phyloP scores from a whole-genome alignment of 2,888 invertebrate species.

The Dicyrtoma fusca region DNA sequence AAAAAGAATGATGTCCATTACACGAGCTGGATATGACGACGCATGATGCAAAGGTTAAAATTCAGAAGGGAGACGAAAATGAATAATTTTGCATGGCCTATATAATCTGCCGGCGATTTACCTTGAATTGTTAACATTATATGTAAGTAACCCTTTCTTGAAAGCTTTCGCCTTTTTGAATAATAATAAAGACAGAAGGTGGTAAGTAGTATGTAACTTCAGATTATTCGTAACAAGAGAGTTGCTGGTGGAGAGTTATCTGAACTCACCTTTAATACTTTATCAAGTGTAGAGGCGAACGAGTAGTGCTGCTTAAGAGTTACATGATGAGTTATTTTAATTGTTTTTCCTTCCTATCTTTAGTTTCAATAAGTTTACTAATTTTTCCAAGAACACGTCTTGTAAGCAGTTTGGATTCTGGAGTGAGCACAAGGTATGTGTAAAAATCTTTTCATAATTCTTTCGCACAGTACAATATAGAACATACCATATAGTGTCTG shows the following conservation, averaged over 20 bases:
- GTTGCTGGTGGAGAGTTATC: not conserved
- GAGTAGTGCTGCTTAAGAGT: not conserved
- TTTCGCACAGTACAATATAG: too few relatives aligned
- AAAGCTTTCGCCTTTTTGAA: not conserved
- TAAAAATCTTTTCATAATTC: too few relatives aligned
- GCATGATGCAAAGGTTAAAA: too few relatives aligned
- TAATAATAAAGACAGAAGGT: not conserved
- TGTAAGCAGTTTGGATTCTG: not conserved
- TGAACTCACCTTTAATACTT: not conserved
- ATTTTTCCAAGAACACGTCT: not conserved
- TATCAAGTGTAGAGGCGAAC: not conserved
- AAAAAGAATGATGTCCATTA: too few relatives aligned
- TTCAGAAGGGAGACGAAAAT: too few relatives aligned
- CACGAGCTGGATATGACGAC: too few relatives aligned
- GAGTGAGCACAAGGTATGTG: not conserved
- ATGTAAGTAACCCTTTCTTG: not conserved
- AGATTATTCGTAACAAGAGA: not conserved
- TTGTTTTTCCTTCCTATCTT: not conserved
- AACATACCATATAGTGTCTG: too few relatives aligned
- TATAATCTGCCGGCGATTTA: not conserved
- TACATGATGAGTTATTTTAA: not conserved
- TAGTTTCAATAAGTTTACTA: not conserved
- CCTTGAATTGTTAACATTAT: slow-evolving; percentile 5
- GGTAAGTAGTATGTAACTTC: not conserved
- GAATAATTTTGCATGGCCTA: too few relatives aligned